phyloP scores from a whole-genome alignment of 2,797 vertebrate species.

The Pempheris klunzingeri region DNA sequence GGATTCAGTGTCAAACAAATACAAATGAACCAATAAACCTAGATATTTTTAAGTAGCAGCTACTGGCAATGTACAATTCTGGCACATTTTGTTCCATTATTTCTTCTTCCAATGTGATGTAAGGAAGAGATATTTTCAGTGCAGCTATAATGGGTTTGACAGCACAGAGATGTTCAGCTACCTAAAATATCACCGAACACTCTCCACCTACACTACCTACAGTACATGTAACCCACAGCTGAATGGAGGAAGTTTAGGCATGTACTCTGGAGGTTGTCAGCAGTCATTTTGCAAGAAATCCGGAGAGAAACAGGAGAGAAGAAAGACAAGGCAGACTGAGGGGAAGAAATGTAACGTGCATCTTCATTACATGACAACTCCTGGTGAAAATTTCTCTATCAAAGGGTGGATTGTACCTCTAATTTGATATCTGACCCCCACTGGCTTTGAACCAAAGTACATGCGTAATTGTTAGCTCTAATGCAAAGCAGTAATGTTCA shows the following conservation, averaged over 20 bases:
- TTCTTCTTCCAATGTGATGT: constrained; percentile 51
- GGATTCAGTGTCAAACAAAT: not conserved
- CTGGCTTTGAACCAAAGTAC: not conserved
- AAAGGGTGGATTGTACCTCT: not conserved
- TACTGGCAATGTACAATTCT: not conserved
- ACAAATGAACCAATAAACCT: not conserved
- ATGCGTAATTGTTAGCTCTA: not conserved
- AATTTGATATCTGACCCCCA: no score
- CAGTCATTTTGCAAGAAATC: constrained; percentile 35
- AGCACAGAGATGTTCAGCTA: constrained; percentile 60
- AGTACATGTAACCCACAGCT: constrained; percentile 55
- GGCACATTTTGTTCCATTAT: constrained; percentile 21
- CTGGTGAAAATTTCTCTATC: not conserved
- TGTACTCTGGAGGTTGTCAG: constrained; percentile 37
- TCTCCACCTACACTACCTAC: constrained; percentile 70
- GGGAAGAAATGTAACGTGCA: not conserved
- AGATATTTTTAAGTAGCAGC: not conserved
- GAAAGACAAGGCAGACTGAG: not conserved
- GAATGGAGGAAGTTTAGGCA: constrained; percentile 43
- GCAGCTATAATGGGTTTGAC: constrained; percentile 66
- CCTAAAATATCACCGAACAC: constrained; percentile 72
- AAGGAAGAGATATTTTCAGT: constrained; percentile 64
- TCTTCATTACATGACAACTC: constrained; percentile 12
- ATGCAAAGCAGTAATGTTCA: constrained; percentile 2
- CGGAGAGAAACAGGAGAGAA: constrained; percentile 11